Evolutionary conservation across 2,888 invertebrate genomes (phyloP).

Genomic region (Polyommatus iphigenia): DNA sequence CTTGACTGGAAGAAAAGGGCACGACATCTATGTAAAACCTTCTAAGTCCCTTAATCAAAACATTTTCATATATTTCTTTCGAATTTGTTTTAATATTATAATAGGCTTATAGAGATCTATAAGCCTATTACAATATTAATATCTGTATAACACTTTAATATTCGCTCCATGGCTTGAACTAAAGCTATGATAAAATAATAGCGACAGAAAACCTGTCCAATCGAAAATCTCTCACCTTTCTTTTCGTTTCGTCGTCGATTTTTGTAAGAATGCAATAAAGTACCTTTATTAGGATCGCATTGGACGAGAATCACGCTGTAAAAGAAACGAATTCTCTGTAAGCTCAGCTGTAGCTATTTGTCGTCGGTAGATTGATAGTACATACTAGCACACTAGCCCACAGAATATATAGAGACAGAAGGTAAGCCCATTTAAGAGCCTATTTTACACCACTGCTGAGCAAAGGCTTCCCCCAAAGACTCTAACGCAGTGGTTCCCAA

Average conservation of each 20-base stretch:
- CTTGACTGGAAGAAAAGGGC: too few species aligned
- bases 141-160: too few species aligned
- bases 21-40: too few species aligned
- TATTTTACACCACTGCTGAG: too few species aligned
- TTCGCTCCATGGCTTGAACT: background rate
- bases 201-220: background rate
- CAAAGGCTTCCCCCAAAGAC: too few species aligned
- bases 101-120: too few species aligned
- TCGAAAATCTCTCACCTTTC: background rate
- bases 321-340: conserved; percentile 16
- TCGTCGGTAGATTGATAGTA: conserved; percentile 23
- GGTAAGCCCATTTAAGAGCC: background rate
- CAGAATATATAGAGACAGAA: background rate
- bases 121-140: too few species aligned
- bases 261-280: conserved; percentile 18
- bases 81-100: too few species aligned
- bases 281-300: conserved; percentile 9
- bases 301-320: conserved; percentile 9
- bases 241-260: background rate
- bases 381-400: background rate
- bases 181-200: background rate
- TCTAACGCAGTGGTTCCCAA: too few species aligned
- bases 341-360: conserved; percentile 27
- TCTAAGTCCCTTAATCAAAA: too few species aligned
- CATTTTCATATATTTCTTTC: too few species aligned